Base-by-base conservation (phyloP, 1,140 invertebrate genomes). In the Oscheius sp. region DNA sequence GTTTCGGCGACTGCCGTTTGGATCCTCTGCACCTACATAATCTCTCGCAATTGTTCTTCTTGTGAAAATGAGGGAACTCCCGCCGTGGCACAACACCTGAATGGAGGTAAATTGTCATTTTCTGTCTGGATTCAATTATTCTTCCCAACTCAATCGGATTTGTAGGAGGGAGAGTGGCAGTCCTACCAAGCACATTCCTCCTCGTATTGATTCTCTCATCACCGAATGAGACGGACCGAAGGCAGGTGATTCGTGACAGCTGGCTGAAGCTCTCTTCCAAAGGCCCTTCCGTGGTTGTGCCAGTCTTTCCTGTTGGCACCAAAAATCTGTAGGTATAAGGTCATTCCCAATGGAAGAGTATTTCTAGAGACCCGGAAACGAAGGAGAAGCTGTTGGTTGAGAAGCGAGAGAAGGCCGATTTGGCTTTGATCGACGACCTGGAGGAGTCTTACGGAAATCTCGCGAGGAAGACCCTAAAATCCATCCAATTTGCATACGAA, bases 181-280 rank as follows among this genome's bases (percentile, higher is more conserved):
- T n/a, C n/a, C n/a, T n/a, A n/a, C n/a, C n/a, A n/a, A n/a, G n/a
- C n/a, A 84, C 81, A n/a, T 85, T 73, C 55, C 75, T 83, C 13
- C 38, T 84, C 4, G 72, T 84, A n/a, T 35, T 79, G 29, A 81
- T 83, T 58, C 79, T 83, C 68, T 79, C 78, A 2, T 71, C 66
- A 10, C 78, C 82, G 10, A 64, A 71, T n/a, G 69, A 71, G 23
- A 72, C 74, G 15, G 68, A 69, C 10, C 45, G 67, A 2, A 77
- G 80, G 1, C 63, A 76, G 34, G 75, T 70, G 18, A 81, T 83
- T 52, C 73, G 82, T 18, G 68, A 84, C 23, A 84, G 82, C 1
- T 83, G 82, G 82, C 58, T 84, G 18, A 70, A 73, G 35, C 67
- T 83, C 13, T 77, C 82, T 2, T 31, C 79, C 15, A 81, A 81